Evolutionary conservation across 2,797 vertebrate species (phyloP), one percentile per base, ranked within the genome.

Genomic region (Smutsia temminckii): DNA sequence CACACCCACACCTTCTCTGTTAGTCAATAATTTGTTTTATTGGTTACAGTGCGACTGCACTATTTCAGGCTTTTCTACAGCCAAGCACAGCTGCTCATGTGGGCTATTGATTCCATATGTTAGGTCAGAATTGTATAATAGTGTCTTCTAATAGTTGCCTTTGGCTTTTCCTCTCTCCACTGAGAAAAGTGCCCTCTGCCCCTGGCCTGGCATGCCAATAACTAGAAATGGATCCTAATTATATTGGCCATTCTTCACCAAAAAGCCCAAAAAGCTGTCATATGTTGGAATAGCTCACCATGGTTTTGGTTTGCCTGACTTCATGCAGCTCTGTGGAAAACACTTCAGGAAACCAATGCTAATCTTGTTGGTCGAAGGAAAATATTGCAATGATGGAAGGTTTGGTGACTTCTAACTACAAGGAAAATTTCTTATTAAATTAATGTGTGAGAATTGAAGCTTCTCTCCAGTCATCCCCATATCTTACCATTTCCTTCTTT

Each of bases 71-170:
- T 98, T 98, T 97, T 96, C 97, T 97, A 97, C 97, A 98, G 98
- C 96, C 77, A 89, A 98, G 96, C 98, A 97, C 98, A 98, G 98
- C 98, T 98, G 98, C 97, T 98, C 97, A 74, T 97, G 97, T 97
- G 98, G 98, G 97, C 97, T 98, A 98, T 98, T 98, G 98, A 98
- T 98, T 98, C 98, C 98, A 98, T 98, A 98, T 98, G 98, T 98
- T 97, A 97, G 97, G 97, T 97, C 97, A 94, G 96, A 98, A 98
- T 97, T 97, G 97, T 98, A 97, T 98, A 98, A 98, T 98, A 98
- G 98, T 98, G 96, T 97, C 88, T 96, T 98, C 97, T 98, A 98
- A 98, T 98, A 96, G 71, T 98, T 98, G 98, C 98, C 98, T 98
- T 98, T 98, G 98, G 98, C 98, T 98, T 98, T 98, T 98, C 98